Base-by-base conservation (phyloP, 1,140 invertebrate species). In the Trichoplusia ni region DNA sequence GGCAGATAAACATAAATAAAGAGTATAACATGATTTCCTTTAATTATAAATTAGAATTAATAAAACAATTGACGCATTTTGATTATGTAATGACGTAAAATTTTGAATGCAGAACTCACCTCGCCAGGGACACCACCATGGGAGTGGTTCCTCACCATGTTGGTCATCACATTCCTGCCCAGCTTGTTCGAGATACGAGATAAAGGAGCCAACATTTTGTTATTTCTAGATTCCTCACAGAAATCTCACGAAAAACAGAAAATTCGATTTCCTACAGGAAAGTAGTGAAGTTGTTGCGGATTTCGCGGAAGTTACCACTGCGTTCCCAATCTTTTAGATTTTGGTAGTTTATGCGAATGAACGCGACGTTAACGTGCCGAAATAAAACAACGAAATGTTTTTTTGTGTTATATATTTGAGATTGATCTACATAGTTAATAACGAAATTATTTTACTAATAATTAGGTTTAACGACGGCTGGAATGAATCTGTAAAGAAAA, bases 61-160 rank as follows among this genome's bases (percentile, higher is more conserved):
- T 27, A 60, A 60, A 47, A 60, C 56, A 60, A 60, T 25, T 29
- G 56, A 47, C 35, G 16, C 19, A 23, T 54, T 11, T 4, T 13
- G 79, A 90, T 92, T 92, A 92, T 91, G 89, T 91, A 92, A 92
- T 83, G 46, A 60, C 69, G 40, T 61, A 54, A 64, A 66, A 64
- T 60, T 82, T 87, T 73, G 67, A 82, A 82, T 69, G 58, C 69
- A 42, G 77, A 79, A 85, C 89, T 91, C 90, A 95, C 94, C 88
- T 92, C 92, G 72, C 94, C 94, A 73, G 94, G 92, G 71, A 93
- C 82, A 62, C 94, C 94, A 31, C 94, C 94, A 69, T 93, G 91
- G 21, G 93, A 91, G 77, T 93, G 89, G 64, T 90, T 91, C 71
- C 94, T 92, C 23, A 94, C 87, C 71, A 92, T 84, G 46, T 86